Conservation (phyloP, 1,140 invertebrate species). For the Steinernema feltiae region DNA sequence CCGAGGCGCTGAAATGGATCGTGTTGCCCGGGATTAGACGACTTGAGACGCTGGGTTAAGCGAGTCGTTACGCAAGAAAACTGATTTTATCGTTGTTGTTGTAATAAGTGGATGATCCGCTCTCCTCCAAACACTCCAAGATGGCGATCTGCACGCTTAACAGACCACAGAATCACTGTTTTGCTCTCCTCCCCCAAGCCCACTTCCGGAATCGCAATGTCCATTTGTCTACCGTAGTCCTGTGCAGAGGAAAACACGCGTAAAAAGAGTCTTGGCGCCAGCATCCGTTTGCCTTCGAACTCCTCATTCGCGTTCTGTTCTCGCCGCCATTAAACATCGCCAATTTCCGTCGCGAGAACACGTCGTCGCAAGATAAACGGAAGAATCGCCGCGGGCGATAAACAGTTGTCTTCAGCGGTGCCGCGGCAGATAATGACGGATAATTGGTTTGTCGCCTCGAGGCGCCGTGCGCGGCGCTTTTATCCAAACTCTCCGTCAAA, state of each 20-base stretch:
- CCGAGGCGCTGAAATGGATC: no score
- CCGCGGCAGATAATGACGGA: slow-evolving; percentile 4
- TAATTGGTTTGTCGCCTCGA: slow-evolving; percentile 10
- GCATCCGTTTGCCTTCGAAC: slow-evolving; percentile 5
- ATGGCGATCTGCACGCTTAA: no score
- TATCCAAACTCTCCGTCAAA: slow-evolving; percentile 9
- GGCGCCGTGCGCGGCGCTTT: not conserved
- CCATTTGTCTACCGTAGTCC: not conserved
- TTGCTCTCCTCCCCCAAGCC: no score
- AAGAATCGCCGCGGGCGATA: not conserved
- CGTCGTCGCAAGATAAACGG: not conserved
- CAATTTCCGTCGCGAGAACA: slow-evolving; percentile 1
- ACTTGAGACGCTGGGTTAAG: no score
- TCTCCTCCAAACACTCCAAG: no score
- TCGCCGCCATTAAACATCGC: slow-evolving; percentile 12
- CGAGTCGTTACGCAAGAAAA: no score
- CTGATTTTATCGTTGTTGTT: no score
- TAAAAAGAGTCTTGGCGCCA: not conserved
- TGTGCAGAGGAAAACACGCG: not conserved
- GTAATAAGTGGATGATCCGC: no score
- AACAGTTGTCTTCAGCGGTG: not conserved
- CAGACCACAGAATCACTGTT: no score
- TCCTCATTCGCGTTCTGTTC: slow-evolving; percentile 2
- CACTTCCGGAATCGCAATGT: no score
- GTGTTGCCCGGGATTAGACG: no score